A percentile compares a stretch with the other conserved stretches of the same genome.
These are phyloP conservation scores for Melieria picta DNA, from an alignment of 2,888 invertebrate species.

Conservation along the genomic window DNA sequence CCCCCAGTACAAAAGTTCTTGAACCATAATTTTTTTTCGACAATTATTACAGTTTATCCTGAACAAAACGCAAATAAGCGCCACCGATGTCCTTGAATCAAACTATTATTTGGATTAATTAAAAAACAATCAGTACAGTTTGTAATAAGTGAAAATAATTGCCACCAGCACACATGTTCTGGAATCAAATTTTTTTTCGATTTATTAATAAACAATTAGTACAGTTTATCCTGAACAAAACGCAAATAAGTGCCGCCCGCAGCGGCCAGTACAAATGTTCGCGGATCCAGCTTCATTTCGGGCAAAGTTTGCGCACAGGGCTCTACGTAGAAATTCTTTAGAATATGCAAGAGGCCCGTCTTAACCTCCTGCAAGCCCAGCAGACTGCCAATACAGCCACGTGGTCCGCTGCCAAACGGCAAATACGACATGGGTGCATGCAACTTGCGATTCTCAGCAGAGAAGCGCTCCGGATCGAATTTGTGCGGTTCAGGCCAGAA, in stretches of 20 bases:
- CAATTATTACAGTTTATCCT: conserved; percentile 37
- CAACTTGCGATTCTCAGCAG: conserved; percentile 51
- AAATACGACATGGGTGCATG: conserved; percentile 54
- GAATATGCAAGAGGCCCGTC: conserved; percentile 56
- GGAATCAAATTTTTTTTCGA: too few relatives aligned
- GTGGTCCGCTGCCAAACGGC: conserved; percentile 59
- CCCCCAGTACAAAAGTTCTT: too few relatives aligned
- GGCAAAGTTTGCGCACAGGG: conserved; percentile 47
- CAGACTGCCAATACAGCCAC: conserved; percentile 59
- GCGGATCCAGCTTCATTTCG: conserved; percentile 55
- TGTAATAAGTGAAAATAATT: too few relatives aligned
- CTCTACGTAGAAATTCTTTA: conserved; percentile 55
- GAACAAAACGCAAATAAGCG: conserved; percentile 54
- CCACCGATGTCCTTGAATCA: conserved; percentile 46
- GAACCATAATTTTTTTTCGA: too few relatives aligned
- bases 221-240: conserved; percentile 48
- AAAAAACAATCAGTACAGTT: too few relatives aligned
- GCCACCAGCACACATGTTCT: too few relatives aligned
- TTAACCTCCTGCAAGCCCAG: conserved; percentile 57
- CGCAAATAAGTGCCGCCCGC: conserved; percentile 56
- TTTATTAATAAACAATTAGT: not conserved
- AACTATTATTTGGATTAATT: too few relatives aligned
- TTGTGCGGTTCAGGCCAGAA: conserved; percentile 55
- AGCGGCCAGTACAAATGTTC: conserved; percentile 55
- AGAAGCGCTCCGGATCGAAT: conserved; percentile 60